These are phyloP conservation scores for Trachelus tabidus DNA, from an alignment of 2,888 invertebrate genomes.

Conservation along the genomic window DNA sequence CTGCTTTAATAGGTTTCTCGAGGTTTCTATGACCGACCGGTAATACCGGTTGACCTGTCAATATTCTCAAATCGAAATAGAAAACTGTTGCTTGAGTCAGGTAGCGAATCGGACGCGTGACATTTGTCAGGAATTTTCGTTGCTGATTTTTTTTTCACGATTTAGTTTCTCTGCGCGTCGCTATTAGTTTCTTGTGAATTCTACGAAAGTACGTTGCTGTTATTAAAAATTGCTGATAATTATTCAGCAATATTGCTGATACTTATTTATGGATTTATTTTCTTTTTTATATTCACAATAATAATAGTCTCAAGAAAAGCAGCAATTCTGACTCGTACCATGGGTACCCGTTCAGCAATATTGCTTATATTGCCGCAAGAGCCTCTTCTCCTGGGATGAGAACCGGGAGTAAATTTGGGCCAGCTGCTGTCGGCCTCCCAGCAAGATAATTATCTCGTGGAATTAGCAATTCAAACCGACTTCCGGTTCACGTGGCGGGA, in stretches of 20 bases:
- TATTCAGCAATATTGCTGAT: background rate
- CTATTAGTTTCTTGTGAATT: background rate
- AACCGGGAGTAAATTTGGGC: conserved; percentile 46
- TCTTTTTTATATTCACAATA: background rate
- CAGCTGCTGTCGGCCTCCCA: conserved; percentile 37
- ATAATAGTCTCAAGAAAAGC: background rate
- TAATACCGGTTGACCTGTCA: background rate
- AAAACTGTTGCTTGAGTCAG: background rate
- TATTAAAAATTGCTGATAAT: background rate
- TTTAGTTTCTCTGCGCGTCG: background rate
- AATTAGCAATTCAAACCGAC: conserved; percentile 60
- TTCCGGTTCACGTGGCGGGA: conserved; percentile 47
- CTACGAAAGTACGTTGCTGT: background rate
- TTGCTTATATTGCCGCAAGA: background rate
- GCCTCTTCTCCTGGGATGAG: background rate
- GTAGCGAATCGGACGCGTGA: background rate
- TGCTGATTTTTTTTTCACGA: background rate
- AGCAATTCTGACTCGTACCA: background rate
- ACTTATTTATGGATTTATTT: background rate
- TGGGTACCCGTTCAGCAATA: background rate
- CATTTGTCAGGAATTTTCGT: background rate
- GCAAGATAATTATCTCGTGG: conserved; percentile 44
- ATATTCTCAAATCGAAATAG: background rate
- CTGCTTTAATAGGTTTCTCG: background rate
- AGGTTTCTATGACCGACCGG: background rate